Conservation (phyloP, 2,797 vertebrate species). For the Coendou prehensilis region DNA sequence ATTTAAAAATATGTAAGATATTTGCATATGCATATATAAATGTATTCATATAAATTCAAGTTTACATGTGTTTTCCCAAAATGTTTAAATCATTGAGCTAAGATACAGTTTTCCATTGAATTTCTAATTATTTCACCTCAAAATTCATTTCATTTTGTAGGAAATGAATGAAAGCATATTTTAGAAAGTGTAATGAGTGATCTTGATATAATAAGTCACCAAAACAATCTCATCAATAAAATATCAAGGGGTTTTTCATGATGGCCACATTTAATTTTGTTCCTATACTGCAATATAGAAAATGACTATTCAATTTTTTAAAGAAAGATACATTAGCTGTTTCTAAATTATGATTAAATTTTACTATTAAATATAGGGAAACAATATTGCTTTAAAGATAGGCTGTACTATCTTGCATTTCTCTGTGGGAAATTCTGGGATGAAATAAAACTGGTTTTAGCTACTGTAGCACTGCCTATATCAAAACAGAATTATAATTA, state of each 20-base stretch:
- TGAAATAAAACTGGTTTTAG: conserved; percentile 61
- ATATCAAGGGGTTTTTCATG: background rate
- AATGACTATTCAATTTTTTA: conserved; percentile 27
- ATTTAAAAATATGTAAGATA: background rate
- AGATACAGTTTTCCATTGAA: background rate
- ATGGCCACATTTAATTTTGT: conserved; percentile 21
- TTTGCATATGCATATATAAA: background rate
- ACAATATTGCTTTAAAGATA: conserved; percentile 73
- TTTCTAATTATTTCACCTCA: background rate
- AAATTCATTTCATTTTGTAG: background rate
- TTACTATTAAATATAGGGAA: conserved; percentile 47
- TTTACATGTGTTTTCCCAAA: background rate
- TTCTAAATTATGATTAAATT: conserved; percentile 56
- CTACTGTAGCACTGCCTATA: conserved; percentile 48
- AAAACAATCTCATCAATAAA: conserved; percentile 45
- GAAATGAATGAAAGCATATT: background rate
- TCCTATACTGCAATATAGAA: background rate
- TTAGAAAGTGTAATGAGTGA: background rate
- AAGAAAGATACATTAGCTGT: background rate
- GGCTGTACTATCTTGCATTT: conserved; percentile 1
- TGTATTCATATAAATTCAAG: background rate
- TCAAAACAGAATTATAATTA: conserved; percentile 75
- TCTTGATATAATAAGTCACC: conserved; percentile 1
- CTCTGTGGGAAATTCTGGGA: conserved; percentile 61
- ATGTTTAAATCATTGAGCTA: background rate